Evolutionary conservation across 2,888 invertebrate genomes (phyloP).

Genomic region (Aelia acuminata): DNA sequence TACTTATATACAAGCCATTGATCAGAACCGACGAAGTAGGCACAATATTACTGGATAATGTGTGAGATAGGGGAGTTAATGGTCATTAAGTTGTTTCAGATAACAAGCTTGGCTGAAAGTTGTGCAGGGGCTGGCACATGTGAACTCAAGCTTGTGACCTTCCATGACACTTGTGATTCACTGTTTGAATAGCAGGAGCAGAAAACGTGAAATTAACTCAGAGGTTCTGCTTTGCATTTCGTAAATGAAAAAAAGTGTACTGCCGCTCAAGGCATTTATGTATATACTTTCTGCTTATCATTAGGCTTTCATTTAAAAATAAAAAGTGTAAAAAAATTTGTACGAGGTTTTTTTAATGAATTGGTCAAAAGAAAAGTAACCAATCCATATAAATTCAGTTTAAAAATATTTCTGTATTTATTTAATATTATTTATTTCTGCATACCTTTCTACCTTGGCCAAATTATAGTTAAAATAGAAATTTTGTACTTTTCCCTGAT

Average conservation of each 20-base stretch:
- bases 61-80: neutral
- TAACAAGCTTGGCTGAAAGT: neutral
- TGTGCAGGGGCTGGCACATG: neutral
- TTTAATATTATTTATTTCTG: too few relatives aligned
- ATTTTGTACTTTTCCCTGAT: too few relatives aligned
- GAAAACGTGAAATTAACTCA: neutral
- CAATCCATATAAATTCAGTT: too few relatives aligned
- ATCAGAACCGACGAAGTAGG: neutral
- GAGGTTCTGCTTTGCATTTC: neutral
- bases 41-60: neutral
- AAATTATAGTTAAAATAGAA: too few relatives aligned
- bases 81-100: neutral
- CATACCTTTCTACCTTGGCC: too few relatives aligned
- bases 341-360: too few relatives aligned
- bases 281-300: too few relatives aligned
- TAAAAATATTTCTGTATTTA: too few relatives aligned
- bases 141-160: neutral
- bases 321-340: too few relatives aligned
- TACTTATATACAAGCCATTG: neutral
- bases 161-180: neutral
- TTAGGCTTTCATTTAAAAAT: too few relatives aligned
- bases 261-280: too few relatives aligned
- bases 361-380: too few relatives aligned
- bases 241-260: neutral
- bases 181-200: neutral